Evolutionary conservation across 2,888 invertebrate species (phyloP).

Genomic region (Crematogaster levior): DNA sequence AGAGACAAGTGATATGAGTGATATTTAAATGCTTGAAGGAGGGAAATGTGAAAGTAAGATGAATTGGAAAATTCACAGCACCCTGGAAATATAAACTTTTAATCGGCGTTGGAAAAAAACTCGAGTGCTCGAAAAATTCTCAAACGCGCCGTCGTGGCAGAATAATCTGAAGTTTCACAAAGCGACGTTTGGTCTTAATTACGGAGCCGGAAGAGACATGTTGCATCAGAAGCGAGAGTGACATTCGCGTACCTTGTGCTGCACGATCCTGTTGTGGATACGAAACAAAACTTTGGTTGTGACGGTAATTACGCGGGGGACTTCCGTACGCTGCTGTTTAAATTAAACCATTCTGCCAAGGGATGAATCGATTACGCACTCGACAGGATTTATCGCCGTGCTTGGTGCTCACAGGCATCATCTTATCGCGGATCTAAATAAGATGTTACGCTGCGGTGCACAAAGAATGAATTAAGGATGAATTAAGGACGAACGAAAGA

Average conservation of each 20-base stretch:
- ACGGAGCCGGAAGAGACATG: constrained; percentile 34
- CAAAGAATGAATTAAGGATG: background rate
- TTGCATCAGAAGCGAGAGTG: background rate
- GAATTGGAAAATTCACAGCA: background rate
- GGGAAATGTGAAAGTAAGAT: background rate
- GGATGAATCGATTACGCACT: constrained; percentile 14
- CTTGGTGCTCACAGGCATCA: background rate
- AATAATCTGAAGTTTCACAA: constrained; percentile 72
- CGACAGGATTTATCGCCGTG: constrained; percentile 26
- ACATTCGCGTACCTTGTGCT: background rate
- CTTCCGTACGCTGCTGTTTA: constrained; percentile 16
- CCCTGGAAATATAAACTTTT: background rate
- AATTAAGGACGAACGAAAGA: background rate
- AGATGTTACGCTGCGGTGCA: background rate
- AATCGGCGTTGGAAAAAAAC: background rate
- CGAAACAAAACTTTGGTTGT: constrained; percentile 37
- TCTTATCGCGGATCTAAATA: constrained; percentile 22
- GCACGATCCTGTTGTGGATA: constrained; percentile 9
- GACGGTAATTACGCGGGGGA: constrained; percentile 35
- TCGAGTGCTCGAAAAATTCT: background rate
- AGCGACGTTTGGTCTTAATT: constrained; percentile 62
- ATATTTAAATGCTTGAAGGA: background rate
- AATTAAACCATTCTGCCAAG: constrained; percentile 25
- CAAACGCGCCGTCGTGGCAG: background rate
- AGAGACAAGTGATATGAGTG: background rate